phyloP scores from a whole-genome alignment of 1,140 invertebrate genomes.

The Portunus trituberculatus region DNA sequence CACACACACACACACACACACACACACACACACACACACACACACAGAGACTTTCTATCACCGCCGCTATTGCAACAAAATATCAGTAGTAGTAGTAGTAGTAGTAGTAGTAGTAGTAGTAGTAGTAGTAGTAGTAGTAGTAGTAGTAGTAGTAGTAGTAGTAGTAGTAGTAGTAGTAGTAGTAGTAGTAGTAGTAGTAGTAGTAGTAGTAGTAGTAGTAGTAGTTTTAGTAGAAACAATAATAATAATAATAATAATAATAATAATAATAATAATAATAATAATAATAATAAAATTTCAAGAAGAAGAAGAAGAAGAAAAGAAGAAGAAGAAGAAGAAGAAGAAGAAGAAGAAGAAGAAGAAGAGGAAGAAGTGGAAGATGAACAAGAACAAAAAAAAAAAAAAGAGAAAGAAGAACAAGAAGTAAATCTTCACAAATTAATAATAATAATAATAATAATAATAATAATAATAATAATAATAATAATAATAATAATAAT shows the following conservation, averaged over 20 bases:
- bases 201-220: neutral
- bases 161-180: neutral
- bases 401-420: too few relatives aligned
- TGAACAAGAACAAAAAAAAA: neutral
- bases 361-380: neutral
- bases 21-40: conserved; percentile 18
- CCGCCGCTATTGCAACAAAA: too few relatives aligned
- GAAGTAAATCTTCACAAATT: too few relatives aligned
- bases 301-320: neutral
- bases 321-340: neutral
- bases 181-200: neutral
- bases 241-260: neutral
- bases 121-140: conserved; percentile 22
- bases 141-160: conserved; percentile 23
- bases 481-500: too few relatives aligned
- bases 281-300: neutral
- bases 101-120: conserved; percentile 22
- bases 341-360: neutral
- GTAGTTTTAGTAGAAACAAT: too few relatives aligned
- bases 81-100: neutral
- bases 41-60: neutral
- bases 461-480: too few relatives aligned
- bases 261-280: neutral
- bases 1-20: neutral
- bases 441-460: too few relatives aligned